These are phyloP conservation scores for Momotus momota DNA, from an alignment of 2,797 vertebrate genomes.

Conservation along the genomic window DNA sequence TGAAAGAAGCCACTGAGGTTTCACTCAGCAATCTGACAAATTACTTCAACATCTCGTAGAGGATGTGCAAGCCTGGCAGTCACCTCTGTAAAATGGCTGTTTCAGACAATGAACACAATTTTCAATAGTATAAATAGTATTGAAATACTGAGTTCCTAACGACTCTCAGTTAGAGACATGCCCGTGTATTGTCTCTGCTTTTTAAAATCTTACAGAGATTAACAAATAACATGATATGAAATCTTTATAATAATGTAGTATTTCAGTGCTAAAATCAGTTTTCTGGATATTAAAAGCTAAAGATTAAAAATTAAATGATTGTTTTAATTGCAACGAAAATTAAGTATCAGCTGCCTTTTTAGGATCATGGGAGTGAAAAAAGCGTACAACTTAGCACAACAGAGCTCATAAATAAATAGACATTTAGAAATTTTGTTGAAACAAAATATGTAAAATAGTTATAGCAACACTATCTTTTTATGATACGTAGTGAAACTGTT, in stretches of 20 bases:
- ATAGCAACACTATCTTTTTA: neutral
- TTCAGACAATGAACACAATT: neutral
- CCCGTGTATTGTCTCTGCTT: rapidly evolving
- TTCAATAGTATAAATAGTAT: neutral
- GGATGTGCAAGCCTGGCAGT: neutral
- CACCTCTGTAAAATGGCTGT: neutral
- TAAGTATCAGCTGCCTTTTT: neutral
- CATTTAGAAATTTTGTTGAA: neutral
- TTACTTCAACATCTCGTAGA: neutral
- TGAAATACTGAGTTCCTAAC: neutral
- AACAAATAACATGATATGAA: neutral
- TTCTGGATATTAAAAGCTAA: neutral
- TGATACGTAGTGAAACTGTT: neutral
- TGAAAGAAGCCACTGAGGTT: neutral
- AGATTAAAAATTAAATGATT: neutral
- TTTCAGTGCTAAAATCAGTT: neutral
- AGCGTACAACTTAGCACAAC: neutral
- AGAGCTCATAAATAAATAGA: neutral
- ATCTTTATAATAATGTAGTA: neutral
- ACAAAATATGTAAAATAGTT: neutral
- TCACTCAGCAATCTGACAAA: neutral
- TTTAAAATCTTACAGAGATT: neutral
- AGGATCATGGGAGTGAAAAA: neutral
- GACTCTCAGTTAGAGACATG: neutral
- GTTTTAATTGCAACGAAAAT: neutral